phyloP scores from a whole-genome alignment of 1,140 invertebrate genomes.

The Atopsyche davidsoni region DNA sequence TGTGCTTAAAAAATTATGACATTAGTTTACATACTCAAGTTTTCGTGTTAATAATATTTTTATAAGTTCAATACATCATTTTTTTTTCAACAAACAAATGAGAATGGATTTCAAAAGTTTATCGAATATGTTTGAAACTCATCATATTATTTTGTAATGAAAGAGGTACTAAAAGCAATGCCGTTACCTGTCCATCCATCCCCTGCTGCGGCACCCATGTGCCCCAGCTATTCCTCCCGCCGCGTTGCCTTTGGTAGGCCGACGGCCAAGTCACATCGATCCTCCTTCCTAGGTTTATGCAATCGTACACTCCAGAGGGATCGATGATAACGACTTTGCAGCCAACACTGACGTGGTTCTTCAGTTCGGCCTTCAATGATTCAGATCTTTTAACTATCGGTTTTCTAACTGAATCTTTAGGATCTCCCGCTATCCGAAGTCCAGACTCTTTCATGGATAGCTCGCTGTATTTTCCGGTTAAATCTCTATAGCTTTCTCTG shows the following conservation, averaged over 20 bases:
- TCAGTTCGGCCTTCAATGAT: conserved; percentile 48
- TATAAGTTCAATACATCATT: no score
- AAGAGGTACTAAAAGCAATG: conserved; percentile 12
- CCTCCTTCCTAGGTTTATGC: conserved; percentile 78
- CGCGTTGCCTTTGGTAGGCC: conserved; percentile 75
- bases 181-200: conserved; percentile 77
- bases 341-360: conserved; percentile 43
- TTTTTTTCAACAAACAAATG: no score
- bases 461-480: conserved; percentile 46
- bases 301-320: conserved; percentile 67
- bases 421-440: conserved; percentile 32
- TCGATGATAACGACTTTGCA: conserved; percentile 54
- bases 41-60: no score
- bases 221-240: conserved; percentile 81
- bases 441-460: conserved; percentile 40
- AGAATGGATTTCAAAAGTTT: no score
- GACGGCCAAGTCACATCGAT: conserved; percentile 91
- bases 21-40: neutral
- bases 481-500: conserved; percentile 43
- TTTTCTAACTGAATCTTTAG: conserved; percentile 38
- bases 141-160: no score
- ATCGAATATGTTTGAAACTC: no score
- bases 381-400: conserved; percentile 44
- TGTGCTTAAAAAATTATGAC: conserved; percentile 6
- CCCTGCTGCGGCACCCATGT: conserved; percentile 83